These are phyloP conservation scores for Galago senegalensis DNA, from an alignment of 2,797 vertebrate genomes.

Conservation along the genomic window DNA sequence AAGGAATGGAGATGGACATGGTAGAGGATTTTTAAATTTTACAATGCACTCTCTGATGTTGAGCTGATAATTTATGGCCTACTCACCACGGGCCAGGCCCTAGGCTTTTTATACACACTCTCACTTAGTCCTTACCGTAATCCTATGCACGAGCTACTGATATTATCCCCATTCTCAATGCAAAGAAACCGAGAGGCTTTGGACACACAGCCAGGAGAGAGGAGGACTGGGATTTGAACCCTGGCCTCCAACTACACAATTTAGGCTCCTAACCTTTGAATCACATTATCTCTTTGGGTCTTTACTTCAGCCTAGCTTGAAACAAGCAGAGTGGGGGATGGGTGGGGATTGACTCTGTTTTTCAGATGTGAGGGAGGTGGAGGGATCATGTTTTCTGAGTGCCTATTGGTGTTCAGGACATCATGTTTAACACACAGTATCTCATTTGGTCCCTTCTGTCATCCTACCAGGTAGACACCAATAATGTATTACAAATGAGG, in stretches of 20 bases:
- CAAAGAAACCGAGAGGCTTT: background rate
- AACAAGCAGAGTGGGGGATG: background rate
- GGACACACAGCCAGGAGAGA: background rate
- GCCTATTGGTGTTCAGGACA: background rate
- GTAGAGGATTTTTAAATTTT: slow-evolving; percentile 72
- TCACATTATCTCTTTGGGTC: background rate
- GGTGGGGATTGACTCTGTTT: background rate
- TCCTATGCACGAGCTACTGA: background rate
- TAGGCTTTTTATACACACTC: background rate
- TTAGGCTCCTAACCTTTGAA: background rate
- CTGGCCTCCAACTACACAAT: background rate
- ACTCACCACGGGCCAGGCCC: slow-evolving; percentile 13
- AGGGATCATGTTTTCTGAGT: background rate
- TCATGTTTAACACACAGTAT: background rate
- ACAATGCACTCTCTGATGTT: slow-evolving; percentile 50
- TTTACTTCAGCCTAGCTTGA: background rate
- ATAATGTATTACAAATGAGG: background rate
- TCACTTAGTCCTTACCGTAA: slow-evolving; percentile 38
- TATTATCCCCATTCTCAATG: background rate
- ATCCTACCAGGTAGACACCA: background rate
- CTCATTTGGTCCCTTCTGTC: background rate
- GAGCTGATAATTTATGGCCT: slow-evolving; percentile 70
- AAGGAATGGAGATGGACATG: slow-evolving; percentile 67
- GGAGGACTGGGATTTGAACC: background rate
- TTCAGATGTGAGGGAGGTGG: background rate